Percentiles rank a stretch among this genome's conserved stretches.
Conservation (phyloP, 1,140 invertebrate genomes). For the Heliconius melpomene region DNA sequence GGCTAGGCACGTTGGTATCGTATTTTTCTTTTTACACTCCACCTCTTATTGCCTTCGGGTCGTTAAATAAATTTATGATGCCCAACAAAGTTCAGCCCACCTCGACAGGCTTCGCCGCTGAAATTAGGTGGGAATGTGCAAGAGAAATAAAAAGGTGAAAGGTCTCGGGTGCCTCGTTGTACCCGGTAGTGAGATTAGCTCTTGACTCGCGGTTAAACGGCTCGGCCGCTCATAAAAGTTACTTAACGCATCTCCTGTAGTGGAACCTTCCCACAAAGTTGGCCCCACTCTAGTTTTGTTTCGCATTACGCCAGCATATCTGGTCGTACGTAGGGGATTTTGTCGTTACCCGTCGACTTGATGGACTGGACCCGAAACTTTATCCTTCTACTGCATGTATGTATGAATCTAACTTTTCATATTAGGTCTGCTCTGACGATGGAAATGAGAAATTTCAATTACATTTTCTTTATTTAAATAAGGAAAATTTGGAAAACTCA, state of each 20-base stretch:
- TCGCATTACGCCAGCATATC: slow-evolving; percentile 46
- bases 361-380: slow-evolving; percentile 58
- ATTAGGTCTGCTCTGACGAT: slow-evolving; percentile 13
- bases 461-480: slow-evolving; percentile 63
- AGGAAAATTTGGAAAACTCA: slow-evolving; percentile 73
- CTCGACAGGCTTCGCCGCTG: slow-evolving; percentile 63
- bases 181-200: slow-evolving; percentile 66
- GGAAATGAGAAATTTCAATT: slow-evolving; percentile 55
- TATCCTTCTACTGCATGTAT: slow-evolving; percentile 41
- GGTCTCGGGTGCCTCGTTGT: slow-evolving; percentile 71
- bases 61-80: slow-evolving; percentile 81
- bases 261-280: slow-evolving; percentile 65
- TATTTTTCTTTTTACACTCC: slow-evolving; percentile 81
- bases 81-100: slow-evolving; percentile 78
- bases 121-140: slow-evolving; percentile 77
- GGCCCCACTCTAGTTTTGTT: slow-evolving; percentile 55
- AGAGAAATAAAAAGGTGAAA: slow-evolving; percentile 55
- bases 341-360: slow-evolving; percentile 53
- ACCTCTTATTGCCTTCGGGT: slow-evolving; percentile 79
- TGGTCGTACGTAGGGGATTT: slow-evolving; percentile 57
- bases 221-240: slow-evolving; percentile 75
- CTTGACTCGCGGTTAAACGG: slow-evolving; percentile 73
- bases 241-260: slow-evolving; percentile 74
- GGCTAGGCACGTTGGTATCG: slow-evolving; percentile 80
- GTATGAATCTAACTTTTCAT: slow-evolving; percentile 35